Evolutionary conservation across 1,140 invertebrate genomes (phyloP).

Genomic region (Drosophila murphyi): DNA sequence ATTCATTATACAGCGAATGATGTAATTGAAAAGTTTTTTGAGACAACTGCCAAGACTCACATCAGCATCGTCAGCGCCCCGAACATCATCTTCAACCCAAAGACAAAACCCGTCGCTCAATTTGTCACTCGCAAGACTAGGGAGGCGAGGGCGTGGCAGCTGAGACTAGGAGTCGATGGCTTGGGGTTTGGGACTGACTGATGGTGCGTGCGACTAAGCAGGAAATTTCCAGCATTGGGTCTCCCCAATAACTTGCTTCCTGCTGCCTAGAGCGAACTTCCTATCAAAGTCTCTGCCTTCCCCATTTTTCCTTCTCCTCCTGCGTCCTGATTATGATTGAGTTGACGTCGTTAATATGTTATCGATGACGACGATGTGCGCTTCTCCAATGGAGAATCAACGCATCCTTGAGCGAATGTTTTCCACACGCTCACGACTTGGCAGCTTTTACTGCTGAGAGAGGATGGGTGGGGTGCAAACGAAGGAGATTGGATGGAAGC

Average conservation of each 20-base stretch:
- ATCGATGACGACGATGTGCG: constrained; percentile 51
- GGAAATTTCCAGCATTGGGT: constrained; percentile 51
- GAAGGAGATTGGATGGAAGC: not conserved
- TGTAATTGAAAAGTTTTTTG: constrained; percentile 72
- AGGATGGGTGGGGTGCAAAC: no score
- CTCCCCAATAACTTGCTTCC: constrained; percentile 1
- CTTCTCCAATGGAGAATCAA: not conserved
- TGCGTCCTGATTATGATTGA: constrained; percentile 67
- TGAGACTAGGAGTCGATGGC: not conserved
- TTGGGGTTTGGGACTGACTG: constrained; percentile 30
- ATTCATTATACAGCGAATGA: constrained; percentile 50
- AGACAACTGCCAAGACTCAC: constrained; percentile 26
- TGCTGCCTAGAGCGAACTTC: constrained; percentile 11
- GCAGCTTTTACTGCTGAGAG: not conserved
- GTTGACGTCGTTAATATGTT: constrained; percentile 73
- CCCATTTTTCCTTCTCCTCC: not conserved
- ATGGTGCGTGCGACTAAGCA: constrained; percentile 74
- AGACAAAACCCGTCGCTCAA: constrained; percentile 58
- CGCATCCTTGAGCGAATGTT: not conserved
- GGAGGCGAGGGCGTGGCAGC: constrained; percentile 22
- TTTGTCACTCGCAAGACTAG: constrained; percentile 56
- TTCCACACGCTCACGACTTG: constrained; percentile 23
- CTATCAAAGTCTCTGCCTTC: not conserved
- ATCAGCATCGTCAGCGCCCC: constrained; percentile 15
- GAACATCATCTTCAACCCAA: constrained; percentile 23